These are phyloP conservation scores for Ctenopoma multispine DNA, from an alignment of 2,797 vertebrate genomes.

Conservation along the genomic window DNA sequence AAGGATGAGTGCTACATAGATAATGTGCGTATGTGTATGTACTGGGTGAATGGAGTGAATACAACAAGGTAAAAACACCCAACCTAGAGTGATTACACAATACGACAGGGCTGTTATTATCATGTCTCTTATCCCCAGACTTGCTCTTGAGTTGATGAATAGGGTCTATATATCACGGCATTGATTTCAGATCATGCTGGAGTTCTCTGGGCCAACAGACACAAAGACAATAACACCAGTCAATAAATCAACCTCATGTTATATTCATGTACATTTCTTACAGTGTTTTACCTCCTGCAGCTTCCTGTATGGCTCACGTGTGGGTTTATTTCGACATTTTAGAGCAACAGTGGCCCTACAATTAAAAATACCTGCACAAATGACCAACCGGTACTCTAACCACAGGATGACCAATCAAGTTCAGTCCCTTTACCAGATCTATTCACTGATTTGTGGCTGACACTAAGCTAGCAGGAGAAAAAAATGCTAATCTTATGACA, in stretches of 20 bases:
- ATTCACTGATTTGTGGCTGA: neutral
- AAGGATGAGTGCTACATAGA: neutral
- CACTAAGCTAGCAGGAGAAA: too few species aligned
- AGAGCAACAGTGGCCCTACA: too few species aligned
- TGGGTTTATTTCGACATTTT: neutral
- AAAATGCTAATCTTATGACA: too few species aligned
- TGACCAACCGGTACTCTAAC: neutral
- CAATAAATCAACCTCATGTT: slow-evolving; percentile 78
- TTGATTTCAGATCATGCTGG: slow-evolving; percentile 62
- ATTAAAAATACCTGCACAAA: neutral
- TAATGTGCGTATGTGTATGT: neutral
- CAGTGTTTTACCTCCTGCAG: slow-evolving; percentile 57
- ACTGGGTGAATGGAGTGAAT: neutral
- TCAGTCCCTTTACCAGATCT: too few species aligned
- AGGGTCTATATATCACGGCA: slow-evolving; percentile 63
- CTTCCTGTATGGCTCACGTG: neutral
- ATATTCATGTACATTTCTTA: slow-evolving; percentile 71
- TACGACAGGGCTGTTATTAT: neutral
- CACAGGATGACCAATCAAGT: neutral
- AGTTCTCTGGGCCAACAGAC: slow-evolving; percentile 66
- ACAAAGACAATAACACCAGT: slow-evolving; percentile 57
- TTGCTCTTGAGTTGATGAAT: slow-evolving; percentile 44
- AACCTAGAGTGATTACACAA: neutral
- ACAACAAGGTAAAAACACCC: neutral
- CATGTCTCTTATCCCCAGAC: neutral